phyloP scores from a whole-genome alignment of 2,797 vertebrate species.

The Protonibea diacanthus region DNA sequence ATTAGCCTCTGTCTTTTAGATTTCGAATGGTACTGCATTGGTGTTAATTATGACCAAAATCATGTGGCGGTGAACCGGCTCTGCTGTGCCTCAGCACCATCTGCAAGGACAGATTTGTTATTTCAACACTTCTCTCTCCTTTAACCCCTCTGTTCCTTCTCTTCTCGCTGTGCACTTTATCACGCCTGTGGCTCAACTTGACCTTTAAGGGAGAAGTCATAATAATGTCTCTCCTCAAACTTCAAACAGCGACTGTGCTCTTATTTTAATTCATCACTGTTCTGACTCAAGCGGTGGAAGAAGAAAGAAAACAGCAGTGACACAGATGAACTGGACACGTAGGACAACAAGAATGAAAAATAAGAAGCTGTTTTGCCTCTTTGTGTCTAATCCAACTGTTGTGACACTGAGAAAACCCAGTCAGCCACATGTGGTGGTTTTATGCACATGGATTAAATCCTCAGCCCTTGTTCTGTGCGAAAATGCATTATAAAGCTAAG shows the following conservation, averaged over 20 bases:
- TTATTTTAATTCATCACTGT: slow-evolving; percentile 75
- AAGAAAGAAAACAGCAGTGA: slow-evolving; percentile 59
- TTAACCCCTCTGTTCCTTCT: slow-evolving; percentile 52
- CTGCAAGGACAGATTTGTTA: slow-evolving; percentile 67
- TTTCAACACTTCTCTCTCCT: slow-evolving; percentile 76
- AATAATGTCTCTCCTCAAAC: slow-evolving; percentile 78
- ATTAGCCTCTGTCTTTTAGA: slow-evolving; percentile 19
- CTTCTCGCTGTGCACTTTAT: slow-evolving; percentile 63
- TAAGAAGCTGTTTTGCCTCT: slow-evolving; percentile 66
- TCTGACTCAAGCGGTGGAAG: slow-evolving; percentile 67
- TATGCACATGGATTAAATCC: slow-evolving; percentile 39
- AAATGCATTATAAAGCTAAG: not conserved
- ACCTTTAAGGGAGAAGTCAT: slow-evolving; percentile 81
- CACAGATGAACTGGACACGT: slow-evolving; percentile 74
- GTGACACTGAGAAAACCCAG: slow-evolving; percentile 70
- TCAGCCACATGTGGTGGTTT: slow-evolving; percentile 64
- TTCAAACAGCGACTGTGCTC: slow-evolving; percentile 76
- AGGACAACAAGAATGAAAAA: slow-evolving; percentile 78
- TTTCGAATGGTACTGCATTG: slow-evolving; percentile 21
- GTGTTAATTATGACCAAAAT: slow-evolving; percentile 49
- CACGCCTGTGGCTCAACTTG: slow-evolving; percentile 79
- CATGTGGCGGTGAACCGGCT: slow-evolving; percentile 35
- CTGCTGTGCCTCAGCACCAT: slow-evolving; percentile 57
- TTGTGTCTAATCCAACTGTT: slow-evolving; percentile 61
- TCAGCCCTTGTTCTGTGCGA: not conserved